These are phyloP conservation scores for Thecocarcelia acutangulata DNA, from an alignment of 2,888 invertebrate species.

Conservation along the genomic window DNA sequence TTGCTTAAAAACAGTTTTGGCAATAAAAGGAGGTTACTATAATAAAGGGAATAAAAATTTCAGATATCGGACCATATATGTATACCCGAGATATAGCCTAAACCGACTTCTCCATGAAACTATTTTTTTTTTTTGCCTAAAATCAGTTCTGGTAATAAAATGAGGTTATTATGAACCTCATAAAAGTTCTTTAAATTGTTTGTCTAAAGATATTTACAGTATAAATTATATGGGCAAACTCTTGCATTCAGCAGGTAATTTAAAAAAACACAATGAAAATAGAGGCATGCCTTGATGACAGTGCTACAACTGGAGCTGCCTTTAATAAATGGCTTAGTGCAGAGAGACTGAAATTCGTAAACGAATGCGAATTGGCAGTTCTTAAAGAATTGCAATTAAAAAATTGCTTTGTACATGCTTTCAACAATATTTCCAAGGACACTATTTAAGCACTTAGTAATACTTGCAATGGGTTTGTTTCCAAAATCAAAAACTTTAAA, in stretches of 20 bases:
- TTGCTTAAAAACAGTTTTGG: no score
- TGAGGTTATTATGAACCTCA: no score
- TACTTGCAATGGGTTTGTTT: conserved; percentile 32
- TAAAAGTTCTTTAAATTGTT: not conserved
- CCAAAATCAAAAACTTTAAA: conserved; percentile 43
- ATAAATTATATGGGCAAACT: conserved; percentile 36
- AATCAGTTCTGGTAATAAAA: no score
- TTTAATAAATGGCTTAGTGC: conserved; percentile 52
- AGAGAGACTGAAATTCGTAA: conserved; percentile 38
- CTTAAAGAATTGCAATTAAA: no score
- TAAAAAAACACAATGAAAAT: conserved; percentile 43
- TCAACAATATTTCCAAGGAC: conserved; percentile 43
- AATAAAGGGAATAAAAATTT: no score
- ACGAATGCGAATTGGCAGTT: no score
- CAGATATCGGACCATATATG: no score
- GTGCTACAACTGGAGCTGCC: conserved; percentile 42
- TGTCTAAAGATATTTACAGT: conserved; percentile 11
- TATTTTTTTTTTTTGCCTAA: no score
- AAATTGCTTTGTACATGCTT: conserved; percentile 47
- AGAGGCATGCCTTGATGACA: conserved; percentile 47
- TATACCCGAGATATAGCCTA: no score
- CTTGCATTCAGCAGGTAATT: conserved; percentile 44
- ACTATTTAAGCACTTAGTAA: conserved; percentile 33
- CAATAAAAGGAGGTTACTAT: no score
- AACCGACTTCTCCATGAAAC: no score